Evolutionary conservation across 2,797 vertebrate genomes (phyloP).

Genomic region (Uromys caudimaculatus): DNA sequence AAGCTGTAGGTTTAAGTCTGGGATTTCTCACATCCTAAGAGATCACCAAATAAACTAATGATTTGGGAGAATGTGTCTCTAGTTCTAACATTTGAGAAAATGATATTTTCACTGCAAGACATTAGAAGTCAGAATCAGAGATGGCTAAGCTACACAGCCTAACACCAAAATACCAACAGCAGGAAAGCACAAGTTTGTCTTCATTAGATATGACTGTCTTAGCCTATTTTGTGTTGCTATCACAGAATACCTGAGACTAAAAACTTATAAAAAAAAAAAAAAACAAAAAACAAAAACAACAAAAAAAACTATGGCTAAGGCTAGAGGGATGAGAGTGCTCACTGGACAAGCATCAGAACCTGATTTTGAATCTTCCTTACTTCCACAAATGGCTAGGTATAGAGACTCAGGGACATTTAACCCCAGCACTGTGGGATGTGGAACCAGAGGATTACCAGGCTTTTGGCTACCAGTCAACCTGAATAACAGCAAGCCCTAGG

Average conservation of each 20-base stretch:
- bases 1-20: background rate
- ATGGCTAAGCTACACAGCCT: background rate
- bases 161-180: background rate
- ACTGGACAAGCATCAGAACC: background rate
- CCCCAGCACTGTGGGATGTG: background rate
- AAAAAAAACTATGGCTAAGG: too few species aligned
- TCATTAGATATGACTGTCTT: background rate
- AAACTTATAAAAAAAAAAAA: background rate
- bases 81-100: background rate
- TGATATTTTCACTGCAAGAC: background rate
- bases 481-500: background rate
- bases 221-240: background rate
- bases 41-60: background rate
- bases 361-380: background rate
- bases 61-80: background rate
- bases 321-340: background rate
- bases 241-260: background rate
- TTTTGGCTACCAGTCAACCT: background rate
- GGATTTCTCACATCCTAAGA: background rate
- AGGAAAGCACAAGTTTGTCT: background rate
- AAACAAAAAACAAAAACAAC: too few species aligned
- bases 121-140: background rate
- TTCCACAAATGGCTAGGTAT: background rate
- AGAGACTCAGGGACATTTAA: background rate
- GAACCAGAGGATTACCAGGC: background rate